phyloP scores from a whole-genome alignment of 2,888 invertebrate genomes.

The Bombylius major region DNA sequence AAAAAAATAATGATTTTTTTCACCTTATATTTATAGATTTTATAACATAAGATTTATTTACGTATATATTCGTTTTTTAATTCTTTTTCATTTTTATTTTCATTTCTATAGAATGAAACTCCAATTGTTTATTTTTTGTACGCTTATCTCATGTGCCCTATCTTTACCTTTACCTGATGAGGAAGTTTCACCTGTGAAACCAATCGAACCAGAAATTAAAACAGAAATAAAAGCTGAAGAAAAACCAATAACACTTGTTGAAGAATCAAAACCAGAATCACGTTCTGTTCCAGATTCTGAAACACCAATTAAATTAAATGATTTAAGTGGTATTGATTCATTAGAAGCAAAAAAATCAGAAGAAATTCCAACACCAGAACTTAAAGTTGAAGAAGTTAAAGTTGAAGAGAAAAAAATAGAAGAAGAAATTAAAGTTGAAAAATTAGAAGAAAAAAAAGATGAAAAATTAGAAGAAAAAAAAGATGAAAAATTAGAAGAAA shows the following conservation, averaged over 20 bases:
- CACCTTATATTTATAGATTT: too few relatives aligned
- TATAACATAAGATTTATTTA: too few relatives aligned
- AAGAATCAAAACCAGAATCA: conserved; percentile 8
- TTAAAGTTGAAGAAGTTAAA: conserved; percentile 10
- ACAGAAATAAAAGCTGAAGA: conserved; percentile 16
- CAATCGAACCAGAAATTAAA: conserved; percentile 20
- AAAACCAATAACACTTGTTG: conserved; percentile 17
- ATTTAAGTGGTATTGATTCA: not conserved
- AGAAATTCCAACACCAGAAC: conserved; percentile 11
- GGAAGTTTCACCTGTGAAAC: conserved; percentile 23
- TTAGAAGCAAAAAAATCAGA: not conserved
- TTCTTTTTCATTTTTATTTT: not conserved
- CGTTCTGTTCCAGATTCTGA: conserved; percentile 17
- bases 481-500: conserved; percentile 16
- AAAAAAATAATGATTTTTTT: too few relatives aligned
- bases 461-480: conserved; percentile 22
- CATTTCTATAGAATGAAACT: conserved; percentile 27
- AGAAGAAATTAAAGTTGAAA: conserved; percentile 22
- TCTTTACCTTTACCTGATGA: conserved; percentile 31
- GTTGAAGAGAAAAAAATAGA: conserved; percentile 18
- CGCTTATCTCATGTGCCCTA: conserved; percentile 24
- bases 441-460: conserved; percentile 16
- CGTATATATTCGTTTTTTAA: too few relatives aligned
- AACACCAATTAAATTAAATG: conserved; percentile 19
- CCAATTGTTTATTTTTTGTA: conserved; percentile 26